Evolutionary conservation across 2,113 vertebrate species (phyloP).

Genomic region (Cyanistes caeruleus): DNA sequence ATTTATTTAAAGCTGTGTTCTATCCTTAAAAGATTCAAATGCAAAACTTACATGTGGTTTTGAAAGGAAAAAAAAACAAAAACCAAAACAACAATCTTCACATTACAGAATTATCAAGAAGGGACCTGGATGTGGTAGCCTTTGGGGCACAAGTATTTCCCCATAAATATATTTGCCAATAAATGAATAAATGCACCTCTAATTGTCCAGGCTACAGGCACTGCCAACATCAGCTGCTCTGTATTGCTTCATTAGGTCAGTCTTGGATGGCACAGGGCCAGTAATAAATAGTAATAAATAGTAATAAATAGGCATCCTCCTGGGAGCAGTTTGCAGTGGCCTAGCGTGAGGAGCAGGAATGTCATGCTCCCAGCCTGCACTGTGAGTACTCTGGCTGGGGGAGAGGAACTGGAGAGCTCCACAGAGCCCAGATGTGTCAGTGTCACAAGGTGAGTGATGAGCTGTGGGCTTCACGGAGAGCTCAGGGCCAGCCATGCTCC

Average conservation of each 20-base stretch:
- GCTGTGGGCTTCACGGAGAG: not conserved
- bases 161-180: not conserved
- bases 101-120: not conserved
- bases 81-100: not conserved
- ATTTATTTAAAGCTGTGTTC: not conserved
- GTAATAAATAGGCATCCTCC: constrained; percentile 4
- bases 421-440: not conserved
- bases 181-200: not conserved
- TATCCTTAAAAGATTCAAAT: not conserved
- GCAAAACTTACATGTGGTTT: not conserved
- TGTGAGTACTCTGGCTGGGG: not conserved
- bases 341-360: not conserved
- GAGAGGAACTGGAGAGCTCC: not conserved
- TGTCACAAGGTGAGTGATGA: not conserved
- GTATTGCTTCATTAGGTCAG: not conserved
- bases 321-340: not conserved
- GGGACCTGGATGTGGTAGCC: not conserved
- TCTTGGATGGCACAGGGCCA: not conserved
- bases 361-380: not conserved
- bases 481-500: not conserved
- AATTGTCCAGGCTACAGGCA: not conserved
- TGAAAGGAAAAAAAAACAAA: not conserved
- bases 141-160: not conserved
- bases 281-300: too few relatives aligned
- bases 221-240: not conserved